A percentile compares a stretch with the other conserved stretches of the same genome.
Evolutionary conservation across 2,888 invertebrate genomes (phyloP).

Genomic region (Agapostemon virescens): DNA sequence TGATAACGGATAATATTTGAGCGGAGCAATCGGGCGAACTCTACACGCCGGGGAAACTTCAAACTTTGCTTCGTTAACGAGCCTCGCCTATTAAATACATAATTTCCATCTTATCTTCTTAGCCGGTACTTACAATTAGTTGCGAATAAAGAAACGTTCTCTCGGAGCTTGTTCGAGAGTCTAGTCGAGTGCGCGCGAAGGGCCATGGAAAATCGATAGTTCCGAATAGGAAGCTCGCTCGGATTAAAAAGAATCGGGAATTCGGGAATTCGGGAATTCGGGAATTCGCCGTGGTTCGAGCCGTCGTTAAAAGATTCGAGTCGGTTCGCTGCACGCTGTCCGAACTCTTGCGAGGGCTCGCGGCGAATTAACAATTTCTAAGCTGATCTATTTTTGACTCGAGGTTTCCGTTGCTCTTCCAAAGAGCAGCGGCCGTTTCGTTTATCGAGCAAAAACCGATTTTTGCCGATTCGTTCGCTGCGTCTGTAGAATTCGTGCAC

Average conservation of each 20-base stretch:
- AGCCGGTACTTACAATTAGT: conserved; percentile 23
- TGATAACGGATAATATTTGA: conserved; percentile 33
- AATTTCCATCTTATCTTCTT: conserved; percentile 27
- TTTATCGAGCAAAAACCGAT: too few species aligned
- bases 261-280: background rate
- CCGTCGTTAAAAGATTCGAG: conserved; percentile 53
- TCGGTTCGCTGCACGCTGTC: too few species aligned
- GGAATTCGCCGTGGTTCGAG: background rate
- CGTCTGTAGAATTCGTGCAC: too few species aligned
- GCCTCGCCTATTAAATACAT: conserved; percentile 33
- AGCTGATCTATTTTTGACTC: too few species aligned
- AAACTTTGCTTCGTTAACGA: conserved; percentile 32
- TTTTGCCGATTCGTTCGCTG: too few species aligned
- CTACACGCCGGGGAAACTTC: conserved; percentile 16
- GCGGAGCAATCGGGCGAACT: conserved; percentile 18
- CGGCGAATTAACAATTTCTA: too few species aligned
- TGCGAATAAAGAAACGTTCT: conserved; percentile 34
- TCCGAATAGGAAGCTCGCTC: background rate
- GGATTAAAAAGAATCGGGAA: background rate
- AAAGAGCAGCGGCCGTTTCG: too few species aligned
- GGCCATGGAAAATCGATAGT: background rate
- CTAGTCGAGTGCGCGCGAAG: background rate
- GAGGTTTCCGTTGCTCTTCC: too few species aligned
- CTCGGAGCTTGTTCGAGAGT: background rate
- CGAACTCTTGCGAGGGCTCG: too few species aligned